Evolutionary conservation across 2,888 invertebrate species (phyloP).

Genomic region (Synergus laeviventris): DNA sequence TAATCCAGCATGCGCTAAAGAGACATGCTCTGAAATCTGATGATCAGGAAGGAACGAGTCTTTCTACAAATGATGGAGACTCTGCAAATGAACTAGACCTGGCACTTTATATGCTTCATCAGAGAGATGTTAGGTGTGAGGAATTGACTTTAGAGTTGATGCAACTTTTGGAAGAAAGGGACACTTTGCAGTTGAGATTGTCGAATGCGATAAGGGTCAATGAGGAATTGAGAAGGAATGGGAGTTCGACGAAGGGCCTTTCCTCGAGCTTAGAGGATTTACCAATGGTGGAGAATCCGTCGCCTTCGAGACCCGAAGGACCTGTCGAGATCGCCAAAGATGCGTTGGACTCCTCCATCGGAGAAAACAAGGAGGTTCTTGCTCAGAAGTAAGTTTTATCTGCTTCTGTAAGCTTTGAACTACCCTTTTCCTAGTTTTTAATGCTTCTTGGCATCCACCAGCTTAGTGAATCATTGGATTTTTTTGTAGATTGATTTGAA

Average conservation of each 20-base stretch:
- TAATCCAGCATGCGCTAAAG: constrained; percentile 68
- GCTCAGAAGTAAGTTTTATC: constrained; percentile 70
- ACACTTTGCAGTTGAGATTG: constrained; percentile 88
- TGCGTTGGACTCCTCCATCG: constrained; percentile 66
- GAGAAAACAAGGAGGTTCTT: constrained; percentile 68
- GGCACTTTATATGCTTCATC: constrained; percentile 90
- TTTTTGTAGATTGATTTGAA: background rate
- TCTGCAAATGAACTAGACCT: constrained; percentile 82
- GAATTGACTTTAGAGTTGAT: constrained; percentile 91
- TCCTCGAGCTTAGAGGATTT: constrained; percentile 43
- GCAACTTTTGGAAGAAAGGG: constrained; percentile 88
- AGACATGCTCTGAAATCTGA: constrained; percentile 57
- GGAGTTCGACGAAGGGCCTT: constrained; percentile 46
- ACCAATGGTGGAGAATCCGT: constrained; percentile 64
- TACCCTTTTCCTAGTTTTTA: background rate
- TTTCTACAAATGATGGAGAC: background rate
- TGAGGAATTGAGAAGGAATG: constrained; percentile 78
- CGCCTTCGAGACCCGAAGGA: constrained; percentile 67
- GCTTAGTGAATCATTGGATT: background rate
- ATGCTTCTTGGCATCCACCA: too few relatives aligned
- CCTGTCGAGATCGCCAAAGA: constrained; percentile 73
- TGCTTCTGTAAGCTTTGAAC: background rate
- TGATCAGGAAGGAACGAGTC: constrained; percentile 41
- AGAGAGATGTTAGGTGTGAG: constrained; percentile 90
- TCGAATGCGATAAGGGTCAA: constrained; percentile 88